Base-by-base conservation (phyloP, 2,797 vertebrate species). In the Sus cebifrons region DNA sequence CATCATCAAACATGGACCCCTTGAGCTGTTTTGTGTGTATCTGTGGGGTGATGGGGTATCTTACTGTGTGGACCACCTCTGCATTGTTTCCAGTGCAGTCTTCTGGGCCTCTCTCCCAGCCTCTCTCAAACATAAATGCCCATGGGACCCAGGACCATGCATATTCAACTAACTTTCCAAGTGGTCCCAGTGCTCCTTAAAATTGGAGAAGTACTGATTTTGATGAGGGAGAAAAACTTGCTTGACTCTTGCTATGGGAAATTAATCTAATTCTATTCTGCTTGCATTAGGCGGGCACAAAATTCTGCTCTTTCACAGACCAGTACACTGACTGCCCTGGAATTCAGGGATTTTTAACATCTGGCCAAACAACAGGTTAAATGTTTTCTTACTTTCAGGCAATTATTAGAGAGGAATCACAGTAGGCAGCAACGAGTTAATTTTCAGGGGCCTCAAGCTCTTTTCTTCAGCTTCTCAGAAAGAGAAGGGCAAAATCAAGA, bases 181-280 rank as follows among this genome's bases (percentile, higher is more conserved):
- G 36, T 7, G 23, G 54, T 52, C 70, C 70, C 32, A 36, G 12
- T 25, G 6, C 12, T 23, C 32, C 18, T 67, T 58, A 21, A 40
- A 25, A n/a, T 62, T 44, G 58, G 29, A 56, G 70, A 90, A 29
- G 0, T 25, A 54, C 27, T 62, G 13, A 68, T 40, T 52, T 70
- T 86, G 52, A 40, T 17, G 58, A 78, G 44, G 83, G 36, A 49
- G 54, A n/a, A 94, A 90, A 94, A 44, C 54, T 14, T 64, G 56
- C 9, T 29, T 87, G 82, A 92, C 49, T 90, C 20, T 91, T 77
- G 40, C 65, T 70, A 71, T 83, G 49, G 77, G 27, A 58, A 94
- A 25, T 64, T 6, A 25, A 64, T 83, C n/a, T 44, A 29, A 32
- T 82, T 86, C 58, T 2, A 4, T 25, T 70, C 10, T 3, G 27